Evolutionary conservation across 1,140 invertebrate species (phyloP), one percentile per base, ranked within the genome.

Genomic region (Cylas formicarius): DNA sequence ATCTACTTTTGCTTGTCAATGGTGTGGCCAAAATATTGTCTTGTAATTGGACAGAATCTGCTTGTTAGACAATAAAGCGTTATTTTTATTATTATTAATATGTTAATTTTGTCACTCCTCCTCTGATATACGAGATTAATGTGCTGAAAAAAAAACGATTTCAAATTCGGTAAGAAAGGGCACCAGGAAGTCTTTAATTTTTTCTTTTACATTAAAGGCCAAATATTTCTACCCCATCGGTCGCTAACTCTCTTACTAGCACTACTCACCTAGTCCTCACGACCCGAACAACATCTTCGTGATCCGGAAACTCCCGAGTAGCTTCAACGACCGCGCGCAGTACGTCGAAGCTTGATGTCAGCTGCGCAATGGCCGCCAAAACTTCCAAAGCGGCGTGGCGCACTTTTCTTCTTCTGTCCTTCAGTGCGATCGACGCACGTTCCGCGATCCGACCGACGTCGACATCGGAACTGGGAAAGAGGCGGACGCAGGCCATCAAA

Each of bases 401-500:
- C 1, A 91, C 84, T 51, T 80, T 70, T 39, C 84, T 67, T 53
- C 84, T 81, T 2, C 72, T 67, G 68, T 88, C 84, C 14, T 72
- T 70, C 11, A 86, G 68, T 36, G 76, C 71, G 23, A 70, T 69
- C 10, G 76, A 73, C 8, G 74, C 72, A 48, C 71, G 67, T 10
- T 65, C 60, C 20, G 80, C 76, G 8, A 86, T 68, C 6, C 67
- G 67, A 9, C 67, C 62, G 16, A 85, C 71, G 65, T 87, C 82
- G 61, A 90, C 84, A 40, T 86, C 84, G 27, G 80, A 81, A 57
- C 83, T 82, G 2, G 87, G 86, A 66, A 86, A 88, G 14, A 82
- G 82, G 49, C 87, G 73, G 28, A 86, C 62, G 2, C 81, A 78
- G 44, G 80, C 84, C 46, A 87, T 84, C 16, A 87, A 69, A 45